Evolutionary conservation across 1,140 invertebrate species (phyloP).

Genomic region (Andrena cerasifolii): DNA sequence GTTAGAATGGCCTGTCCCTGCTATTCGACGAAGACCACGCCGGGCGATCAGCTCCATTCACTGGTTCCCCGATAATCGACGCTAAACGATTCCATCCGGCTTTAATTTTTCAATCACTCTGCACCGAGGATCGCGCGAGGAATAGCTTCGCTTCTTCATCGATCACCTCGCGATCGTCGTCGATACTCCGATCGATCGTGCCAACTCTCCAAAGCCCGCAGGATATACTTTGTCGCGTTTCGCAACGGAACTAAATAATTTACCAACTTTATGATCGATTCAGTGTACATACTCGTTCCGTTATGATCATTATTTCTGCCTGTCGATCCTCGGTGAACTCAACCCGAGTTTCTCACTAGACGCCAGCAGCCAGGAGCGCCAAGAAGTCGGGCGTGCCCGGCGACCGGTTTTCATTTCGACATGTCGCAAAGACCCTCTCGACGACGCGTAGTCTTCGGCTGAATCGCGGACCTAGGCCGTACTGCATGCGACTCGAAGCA

Average conservation of each 20-base stretch:
- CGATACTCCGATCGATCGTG: constrained; percentile 53
- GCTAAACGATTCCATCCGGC: constrained; percentile 3
- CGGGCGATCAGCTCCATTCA: background rate
- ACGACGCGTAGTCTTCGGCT: constrained; percentile 30
- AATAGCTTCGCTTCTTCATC: background rate
- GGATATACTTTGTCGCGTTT: background rate
- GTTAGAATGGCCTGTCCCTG: constrained; percentile 45
- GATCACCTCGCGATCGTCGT: constrained; percentile 44
- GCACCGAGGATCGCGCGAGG: constrained; percentile 28
- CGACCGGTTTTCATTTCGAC: constrained; percentile 31
- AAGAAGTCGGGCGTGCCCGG: background rate
- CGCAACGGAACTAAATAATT: background rate
- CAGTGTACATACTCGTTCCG: background rate
- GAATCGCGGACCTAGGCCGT: constrained; percentile 46
- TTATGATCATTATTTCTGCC: background rate
- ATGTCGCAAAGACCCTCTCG: background rate
- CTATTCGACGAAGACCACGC: constrained; percentile 32
- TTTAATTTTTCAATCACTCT: constrained; percentile 28
- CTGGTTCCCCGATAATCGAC: background rate
- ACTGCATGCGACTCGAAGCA: constrained; percentile 53
- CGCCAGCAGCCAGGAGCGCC: background rate
- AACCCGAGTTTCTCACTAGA: background rate
- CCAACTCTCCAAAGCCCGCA: background rate
- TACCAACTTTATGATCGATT: background rate
- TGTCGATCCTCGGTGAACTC: background rate